phyloP scores from a whole-genome alignment of 2,888 invertebrate species.

The Trypoxylon attenuatum region DNA sequence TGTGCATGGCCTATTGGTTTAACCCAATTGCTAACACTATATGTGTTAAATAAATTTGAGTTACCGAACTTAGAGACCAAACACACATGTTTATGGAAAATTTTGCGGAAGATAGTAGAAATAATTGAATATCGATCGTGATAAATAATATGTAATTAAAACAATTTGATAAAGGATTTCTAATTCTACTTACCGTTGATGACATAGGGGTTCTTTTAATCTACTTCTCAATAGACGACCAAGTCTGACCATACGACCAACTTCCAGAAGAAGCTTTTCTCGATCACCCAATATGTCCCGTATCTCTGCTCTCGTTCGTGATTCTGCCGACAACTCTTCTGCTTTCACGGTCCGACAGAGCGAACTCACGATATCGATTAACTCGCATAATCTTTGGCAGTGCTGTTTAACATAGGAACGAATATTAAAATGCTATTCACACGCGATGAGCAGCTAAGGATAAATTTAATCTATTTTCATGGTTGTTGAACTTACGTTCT shows the following conservation, averaged over 20 bases:
- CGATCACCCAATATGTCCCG: constrained; percentile 78
- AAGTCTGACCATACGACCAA: constrained; percentile 83
- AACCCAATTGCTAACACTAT: constrained; percentile 23
- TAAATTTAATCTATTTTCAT: not conserved
- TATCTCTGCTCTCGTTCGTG: constrained; percentile 53
- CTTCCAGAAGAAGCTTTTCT: constrained; percentile 82
- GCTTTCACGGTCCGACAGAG: constrained; percentile 43
- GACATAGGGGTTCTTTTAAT: constrained; percentile 79
- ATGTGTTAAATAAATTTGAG: not conserved
- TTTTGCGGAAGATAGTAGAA: too few relatives aligned
- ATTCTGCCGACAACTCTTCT: constrained; percentile 35
- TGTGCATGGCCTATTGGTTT: constrained; percentile 18
- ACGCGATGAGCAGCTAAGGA: not conserved
- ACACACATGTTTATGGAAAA: too few relatives aligned
- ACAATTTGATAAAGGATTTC: too few relatives aligned
- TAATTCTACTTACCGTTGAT: constrained; percentile 67
- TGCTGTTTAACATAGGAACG: constrained; percentile 72
- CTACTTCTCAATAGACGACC: constrained; percentile 82
- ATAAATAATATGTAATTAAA: too few relatives aligned
- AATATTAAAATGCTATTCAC: not conserved
- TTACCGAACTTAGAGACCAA: not conserved
- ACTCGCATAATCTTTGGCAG: constrained; percentile 78
- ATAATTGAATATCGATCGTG: too few relatives aligned
- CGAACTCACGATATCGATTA: constrained; percentile 77
- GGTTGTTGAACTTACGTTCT: constrained; percentile 60